Evolutionary conservation across 2,888 invertebrate genomes (phyloP), one percentile per base, ranked within the genome.

Genomic region (Eucriotettix oculatus): DNA sequence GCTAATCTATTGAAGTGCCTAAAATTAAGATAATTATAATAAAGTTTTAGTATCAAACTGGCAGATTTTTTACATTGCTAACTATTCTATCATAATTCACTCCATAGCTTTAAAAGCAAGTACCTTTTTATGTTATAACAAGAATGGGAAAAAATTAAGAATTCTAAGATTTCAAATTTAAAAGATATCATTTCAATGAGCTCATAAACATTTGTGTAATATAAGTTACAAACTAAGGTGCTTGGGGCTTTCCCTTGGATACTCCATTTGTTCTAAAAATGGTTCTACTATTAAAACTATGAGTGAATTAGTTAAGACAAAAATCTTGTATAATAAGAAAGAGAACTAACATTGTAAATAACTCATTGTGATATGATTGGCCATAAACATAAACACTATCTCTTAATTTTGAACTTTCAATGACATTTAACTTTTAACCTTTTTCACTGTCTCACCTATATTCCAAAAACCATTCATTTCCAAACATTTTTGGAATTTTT

Each of bases 281-380:
- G 48, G 48, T 48, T 48, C 48, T 48, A 48, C 12, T 48, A n/a
- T 48, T 48, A 48, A 48, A 48, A 14, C 48, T 48, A 48, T 48
- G 48, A 48, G 48, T 12, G 12, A n/a, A 48, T 12, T 48, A 7
- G 12, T 48, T 48, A 48, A 48, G n/a, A 9, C 48, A 48, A 48
- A 48, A 48, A 48, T 12, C 12, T 14, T 14, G n/a, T 48, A 48
- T 14, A 12, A n/a, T n/a, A 48, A 48, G 48, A n/a, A 48, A 48
- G n/a, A 48, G n/a, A 48, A 48, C n/a, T 48, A 48, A 48, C n/a
- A 48, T 48, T 48, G 48, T 48, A 48, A 14, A 48, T 48, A 48
- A 48, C 48, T 59, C 29, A 59, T 59, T 59, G 59, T 59, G 59
- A 59, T 59, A 59, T 59, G 54, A 59, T 55, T 59, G 59, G 55